phyloP scores from a whole-genome alignment of 2,888 invertebrate species.

The Ochlodes sylvanus region DNA sequence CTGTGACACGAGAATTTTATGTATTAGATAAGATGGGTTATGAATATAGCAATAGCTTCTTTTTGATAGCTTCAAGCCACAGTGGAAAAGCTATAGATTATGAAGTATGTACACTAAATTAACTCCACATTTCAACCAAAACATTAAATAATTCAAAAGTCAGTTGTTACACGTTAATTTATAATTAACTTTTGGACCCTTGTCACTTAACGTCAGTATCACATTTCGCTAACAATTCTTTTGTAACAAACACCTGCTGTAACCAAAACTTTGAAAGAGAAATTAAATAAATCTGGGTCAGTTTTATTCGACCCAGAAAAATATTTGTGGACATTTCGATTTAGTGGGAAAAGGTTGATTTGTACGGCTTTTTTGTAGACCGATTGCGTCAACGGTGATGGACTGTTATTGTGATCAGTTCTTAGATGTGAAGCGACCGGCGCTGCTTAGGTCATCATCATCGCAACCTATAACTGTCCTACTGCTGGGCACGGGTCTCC shows the following conservation, averaged over 20 bases:
- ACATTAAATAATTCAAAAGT: background rate
- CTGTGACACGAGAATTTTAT: too few relatives aligned
- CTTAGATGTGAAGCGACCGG: too few relatives aligned
- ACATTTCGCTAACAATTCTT: slow-evolving; percentile 7
- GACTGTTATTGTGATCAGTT: too few relatives aligned
- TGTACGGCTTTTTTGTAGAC: too few relatives aligned
- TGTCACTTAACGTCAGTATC: slow-evolving; percentile 2
- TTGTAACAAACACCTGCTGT: slow-evolving; percentile 1
- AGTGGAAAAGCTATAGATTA: too few relatives aligned
- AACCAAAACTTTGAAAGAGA: slow-evolving; percentile 1
- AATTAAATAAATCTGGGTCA: slow-evolving; percentile 5
- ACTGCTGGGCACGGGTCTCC: too few relatives aligned
- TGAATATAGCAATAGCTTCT: too few relatives aligned
- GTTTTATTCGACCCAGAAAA: background rate
- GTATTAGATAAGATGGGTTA: too few relatives aligned
- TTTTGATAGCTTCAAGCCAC: too few relatives aligned
- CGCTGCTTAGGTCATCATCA: too few relatives aligned
- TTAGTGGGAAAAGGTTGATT: background rate
- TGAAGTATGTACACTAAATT: background rate
- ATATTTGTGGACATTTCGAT: background rate
- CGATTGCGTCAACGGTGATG: too few relatives aligned
- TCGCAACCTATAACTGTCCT: too few relatives aligned
- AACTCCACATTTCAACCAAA: background rate
- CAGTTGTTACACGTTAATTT: background rate
- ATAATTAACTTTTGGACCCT: slow-evolving; percentile 2